phyloP scores from a whole-genome alignment of 2,888 invertebrate genomes.

The Harpalus rubripes region DNA sequence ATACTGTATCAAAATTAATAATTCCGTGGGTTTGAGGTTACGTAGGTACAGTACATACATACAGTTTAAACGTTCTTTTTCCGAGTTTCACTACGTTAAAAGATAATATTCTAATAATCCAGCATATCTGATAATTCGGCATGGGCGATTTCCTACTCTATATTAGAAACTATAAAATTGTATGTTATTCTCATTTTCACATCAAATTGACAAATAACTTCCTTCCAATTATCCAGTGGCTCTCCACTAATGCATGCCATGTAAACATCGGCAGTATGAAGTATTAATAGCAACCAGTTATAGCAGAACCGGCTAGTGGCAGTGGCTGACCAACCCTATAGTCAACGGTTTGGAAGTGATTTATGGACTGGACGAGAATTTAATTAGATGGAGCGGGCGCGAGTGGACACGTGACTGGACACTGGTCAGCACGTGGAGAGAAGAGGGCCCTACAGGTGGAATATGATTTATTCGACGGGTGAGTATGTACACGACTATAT shows the following conservation, averaged over 20 bases:
- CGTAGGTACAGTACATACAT: no score
- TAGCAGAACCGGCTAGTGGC: background rate
- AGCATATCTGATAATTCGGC: no score
- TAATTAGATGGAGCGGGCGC: constrained; percentile 57
- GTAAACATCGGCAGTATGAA: constrained; percentile 9
- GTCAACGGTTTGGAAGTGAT: constrained; percentile 47
- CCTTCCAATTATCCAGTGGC: background rate
- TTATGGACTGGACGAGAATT: constrained; percentile 61
- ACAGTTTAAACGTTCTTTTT: no score
- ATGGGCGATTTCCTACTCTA: no score
- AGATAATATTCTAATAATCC: no score
- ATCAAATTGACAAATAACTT: background rate
- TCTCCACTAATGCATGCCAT: background rate
- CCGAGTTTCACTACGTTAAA: no score
- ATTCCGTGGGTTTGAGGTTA: no score
- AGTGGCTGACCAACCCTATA: background rate
- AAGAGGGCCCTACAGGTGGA: background rate
- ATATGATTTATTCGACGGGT: constrained; percentile 19
- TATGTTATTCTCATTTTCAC: background rate
- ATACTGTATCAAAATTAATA: background rate
- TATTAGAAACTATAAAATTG: background rate
- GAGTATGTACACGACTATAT: background rate
- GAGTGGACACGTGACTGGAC: constrained; percentile 53
- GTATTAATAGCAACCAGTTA: constrained; percentile 34
- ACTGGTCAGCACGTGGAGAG: constrained; percentile 50